A percentile compares a stretch with the other conserved stretches of the same genome.
phyloP scores from a whole-genome alignment of 2,797 vertebrate species.

The Poecilia wingei region DNA sequence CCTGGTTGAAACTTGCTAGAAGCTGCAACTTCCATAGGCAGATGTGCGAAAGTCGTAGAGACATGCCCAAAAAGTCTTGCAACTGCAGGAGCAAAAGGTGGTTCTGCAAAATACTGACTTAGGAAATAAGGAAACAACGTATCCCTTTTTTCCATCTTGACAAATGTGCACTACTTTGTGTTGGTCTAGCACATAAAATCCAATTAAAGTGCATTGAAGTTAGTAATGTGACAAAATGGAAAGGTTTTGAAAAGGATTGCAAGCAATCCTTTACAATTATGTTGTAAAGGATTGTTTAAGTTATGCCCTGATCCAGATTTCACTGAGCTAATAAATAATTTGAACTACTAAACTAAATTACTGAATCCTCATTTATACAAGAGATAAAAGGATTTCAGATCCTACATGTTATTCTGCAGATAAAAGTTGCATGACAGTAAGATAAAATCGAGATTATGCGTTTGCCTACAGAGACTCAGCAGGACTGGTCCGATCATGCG shows the following conservation, averaged over 20 bases:
- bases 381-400: background rate
- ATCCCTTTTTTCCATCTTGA: background rate
- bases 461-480: slow-evolving; percentile 80
- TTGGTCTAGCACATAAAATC: background rate
- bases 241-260: background rate
- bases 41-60: background rate
- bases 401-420: background rate
- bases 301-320: background rate
- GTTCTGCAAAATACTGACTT: background rate
- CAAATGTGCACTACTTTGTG: background rate
- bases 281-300: background rate
- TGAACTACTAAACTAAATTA: background rate
- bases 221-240: background rate
- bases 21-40: background rate
- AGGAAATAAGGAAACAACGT: background rate
- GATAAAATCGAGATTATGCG: background rate
- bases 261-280: background rate
- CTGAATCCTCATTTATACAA: background rate
- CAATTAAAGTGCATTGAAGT: background rate
- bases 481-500: slow-evolving; percentile 97
- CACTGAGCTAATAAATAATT: background rate
- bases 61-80: too few relatives aligned
- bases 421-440: background rate
- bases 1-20: background rate
- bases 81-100: background rate